phyloP scores from a whole-genome alignment of 2,113 vertebrate species.

The Nyctereutes procyonoides region DNA sequence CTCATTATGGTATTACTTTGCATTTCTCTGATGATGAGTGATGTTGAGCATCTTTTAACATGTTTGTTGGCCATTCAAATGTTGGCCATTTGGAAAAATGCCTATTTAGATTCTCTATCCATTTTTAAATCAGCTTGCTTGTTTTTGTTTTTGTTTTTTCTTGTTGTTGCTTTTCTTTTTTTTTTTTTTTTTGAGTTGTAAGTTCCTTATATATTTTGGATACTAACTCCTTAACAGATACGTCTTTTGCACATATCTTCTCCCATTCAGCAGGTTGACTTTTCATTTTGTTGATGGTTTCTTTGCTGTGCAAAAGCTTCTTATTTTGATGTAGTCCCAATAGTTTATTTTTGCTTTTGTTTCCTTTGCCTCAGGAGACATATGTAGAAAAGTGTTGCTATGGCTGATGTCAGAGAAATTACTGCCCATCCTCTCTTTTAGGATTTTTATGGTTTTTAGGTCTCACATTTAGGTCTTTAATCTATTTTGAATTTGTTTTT shows the following conservation, averaged over 20 bases:
- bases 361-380: background rate
- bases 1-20: background rate
- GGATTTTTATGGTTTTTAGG: background rate
- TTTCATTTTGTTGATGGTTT: background rate
- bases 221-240: background rate
- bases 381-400: background rate
- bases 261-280: background rate
- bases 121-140: background rate
- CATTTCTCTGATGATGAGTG: background rate
- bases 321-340: background rate
- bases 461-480: background rate
- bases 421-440: background rate
- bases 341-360: background rate
- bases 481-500: background rate
- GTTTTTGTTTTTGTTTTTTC: background rate
- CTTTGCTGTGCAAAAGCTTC: background rate
- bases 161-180: background rate
- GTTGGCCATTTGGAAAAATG: background rate
- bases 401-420: background rate
- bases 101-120: background rate
- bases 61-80: background rate
- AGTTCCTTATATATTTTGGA: background rate
- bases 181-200: background rate
- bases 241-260: background rate
- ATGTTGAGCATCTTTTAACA: background rate